Evolutionary conservation across 2,797 vertebrate genomes (phyloP), one percentile per base, ranked within the genome.

Genomic region (Chaetodon trifasciatus): DNA sequence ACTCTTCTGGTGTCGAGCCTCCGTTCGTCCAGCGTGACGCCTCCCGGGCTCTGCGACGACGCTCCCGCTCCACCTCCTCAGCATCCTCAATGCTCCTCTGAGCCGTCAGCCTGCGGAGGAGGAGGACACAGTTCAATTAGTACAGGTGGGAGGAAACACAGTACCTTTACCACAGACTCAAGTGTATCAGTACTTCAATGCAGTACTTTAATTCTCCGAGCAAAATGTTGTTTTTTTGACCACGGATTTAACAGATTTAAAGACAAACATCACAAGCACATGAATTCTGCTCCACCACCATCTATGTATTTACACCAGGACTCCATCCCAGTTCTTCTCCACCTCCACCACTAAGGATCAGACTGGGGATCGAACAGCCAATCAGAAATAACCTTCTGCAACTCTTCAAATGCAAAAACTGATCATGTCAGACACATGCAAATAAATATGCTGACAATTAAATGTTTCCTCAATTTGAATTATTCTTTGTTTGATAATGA

Each of bases 31-130:
- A 84, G 13, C 85, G 77, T 1, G 86, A 79, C 11, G 90, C 86
- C 65, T 97, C 96, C 3, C 96, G 88, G 8, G 96, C 96, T 64
- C 94, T 84, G 8, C 95, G 91, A 0, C 96, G 90, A 1, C 91
- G 95, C 87, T 99, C 97, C 21, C 95, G 89, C 0, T 97, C 96
- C 0, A 96, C 93, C 88, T 98, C 98, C 83, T 98, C 97, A 0
- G 97, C 96, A 0, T 98, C 97, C 78, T 99, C 98, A 32, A 96
- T 92, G 3, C 96, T 97, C 95, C 97, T 95, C 92, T 97, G 97
- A 0, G 97, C 90, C 1, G 96, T 97, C 79, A 98, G 93, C 84
- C 93, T 93, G 82, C 0, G 47, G 32, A n/a, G 1, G 9, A 32
- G 4, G 17, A 66, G 21, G 0, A 71, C n/a, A 17, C 8, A 3